A percentile compares a stretch with the other conserved stretches of the same genome.
phyloP scores from a whole-genome alignment of 1,140 invertebrate species.

The Antheraea mylitta region DNA sequence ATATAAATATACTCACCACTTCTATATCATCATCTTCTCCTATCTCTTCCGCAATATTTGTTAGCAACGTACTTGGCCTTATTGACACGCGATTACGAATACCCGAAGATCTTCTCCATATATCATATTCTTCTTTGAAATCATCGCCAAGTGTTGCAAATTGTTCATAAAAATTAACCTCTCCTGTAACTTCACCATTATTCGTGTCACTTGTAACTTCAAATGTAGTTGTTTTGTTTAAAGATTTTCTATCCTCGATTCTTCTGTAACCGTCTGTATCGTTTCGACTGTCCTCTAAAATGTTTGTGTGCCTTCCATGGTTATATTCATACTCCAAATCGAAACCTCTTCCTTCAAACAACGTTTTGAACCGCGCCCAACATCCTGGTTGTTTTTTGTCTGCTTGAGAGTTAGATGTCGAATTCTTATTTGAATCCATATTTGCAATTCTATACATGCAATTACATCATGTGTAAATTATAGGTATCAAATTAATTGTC shows the following conservation, averaged over 20 bases:
- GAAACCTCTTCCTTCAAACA: slow-evolving; percentile 69
- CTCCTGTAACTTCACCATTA: slow-evolving; percentile 44
- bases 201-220: slow-evolving; percentile 23
- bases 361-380: slow-evolving; percentile 62
- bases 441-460: slow-evolving; percentile 10
- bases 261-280: slow-evolving; percentile 44
- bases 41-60: slow-evolving; percentile 66
- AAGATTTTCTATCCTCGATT: slow-evolving; percentile 44
- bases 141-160: slow-evolving; percentile 57
- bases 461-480: slow-evolving; percentile 9
- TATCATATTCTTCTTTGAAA: slow-evolving; percentile 44
- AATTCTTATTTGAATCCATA: slow-evolving; percentile 31
- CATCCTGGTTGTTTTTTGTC: slow-evolving; percentile 45
- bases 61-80: slow-evolving; percentile 61
- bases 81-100: slow-evolving; percentile 51
- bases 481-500: background rate
- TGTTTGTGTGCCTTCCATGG: slow-evolving; percentile 27
- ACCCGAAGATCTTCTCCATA: slow-evolving; percentile 38
- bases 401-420: slow-evolving; percentile 19
- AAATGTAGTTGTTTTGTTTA: slow-evolving; percentile 24
- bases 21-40: slow-evolving; percentile 48
- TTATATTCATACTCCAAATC: slow-evolving; percentile 65
- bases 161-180: slow-evolving; percentile 68
- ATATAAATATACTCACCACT: slow-evolving; percentile 43
- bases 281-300: slow-evolving; percentile 33